Evolutionary conservation across 1,140 invertebrate species (phyloP).

Genomic region (Neoseiulus cucumeris): DNA sequence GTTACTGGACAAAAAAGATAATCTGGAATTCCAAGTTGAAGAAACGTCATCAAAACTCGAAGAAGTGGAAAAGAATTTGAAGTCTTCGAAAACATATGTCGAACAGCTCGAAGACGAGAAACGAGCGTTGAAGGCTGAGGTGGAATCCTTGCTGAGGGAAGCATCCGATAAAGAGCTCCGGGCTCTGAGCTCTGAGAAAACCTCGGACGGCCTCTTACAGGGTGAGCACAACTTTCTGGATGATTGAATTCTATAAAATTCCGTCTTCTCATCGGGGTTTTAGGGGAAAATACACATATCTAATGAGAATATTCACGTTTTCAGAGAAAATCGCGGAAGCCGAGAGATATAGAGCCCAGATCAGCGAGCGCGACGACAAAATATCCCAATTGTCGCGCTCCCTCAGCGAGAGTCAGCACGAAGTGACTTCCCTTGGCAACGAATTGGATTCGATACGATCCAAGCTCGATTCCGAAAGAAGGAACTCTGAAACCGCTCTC

Average conservation of each 20-base stretch:
- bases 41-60: conserved; percentile 18
- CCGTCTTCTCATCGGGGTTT: no score
- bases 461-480: not conserved
- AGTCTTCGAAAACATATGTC: conserved; percentile 20
- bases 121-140: conserved; percentile 8
- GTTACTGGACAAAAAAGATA: conserved; percentile 18
- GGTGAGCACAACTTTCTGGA: not conserved
- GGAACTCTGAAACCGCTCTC: not conserved
- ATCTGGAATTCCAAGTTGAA: conserved; percentile 20
- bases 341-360: not conserved
- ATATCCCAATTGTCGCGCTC: not conserved
- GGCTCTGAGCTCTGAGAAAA: not conserved
- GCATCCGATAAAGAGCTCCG: not conserved
- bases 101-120: conserved; percentile 29
- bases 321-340: not conserved
- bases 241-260: no score
- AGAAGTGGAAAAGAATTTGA: conserved; percentile 15
- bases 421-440: not conserved
- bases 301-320: not conserved
- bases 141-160: conserved; percentile 3
- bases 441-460: not conserved
- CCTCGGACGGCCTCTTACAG: not conserved
- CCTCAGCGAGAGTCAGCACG: not conserved
- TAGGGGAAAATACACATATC: no score
- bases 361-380: not conserved